Evolutionary conservation across 1,140 invertebrate genomes (phyloP).

Genomic region (Drosophila carrolli): DNA sequence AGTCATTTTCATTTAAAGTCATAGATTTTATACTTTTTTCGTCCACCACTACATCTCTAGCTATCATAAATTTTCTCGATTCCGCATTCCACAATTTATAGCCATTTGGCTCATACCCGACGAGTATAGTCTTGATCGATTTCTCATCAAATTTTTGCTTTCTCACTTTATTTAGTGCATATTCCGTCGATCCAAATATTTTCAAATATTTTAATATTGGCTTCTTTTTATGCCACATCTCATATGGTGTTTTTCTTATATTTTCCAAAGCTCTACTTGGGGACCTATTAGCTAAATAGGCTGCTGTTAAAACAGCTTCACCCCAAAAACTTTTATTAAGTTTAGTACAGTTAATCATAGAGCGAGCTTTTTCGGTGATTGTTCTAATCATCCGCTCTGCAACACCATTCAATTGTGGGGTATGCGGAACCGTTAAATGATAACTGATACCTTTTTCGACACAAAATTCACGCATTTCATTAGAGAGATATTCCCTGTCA

Average conservation of each 20-base stretch:
- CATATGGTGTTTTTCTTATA: not conserved
- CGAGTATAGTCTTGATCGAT: not conserved
- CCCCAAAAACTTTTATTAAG: not conserved
- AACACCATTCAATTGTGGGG: not conserved
- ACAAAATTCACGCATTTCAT: not conserved
- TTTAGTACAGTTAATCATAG: not conserved
- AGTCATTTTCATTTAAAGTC: not conserved
- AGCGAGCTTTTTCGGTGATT: not conserved
- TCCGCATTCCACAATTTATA: not conserved
- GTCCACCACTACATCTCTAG: not conserved
- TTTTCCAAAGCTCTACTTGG: not conserved
- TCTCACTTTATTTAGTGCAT: no score
- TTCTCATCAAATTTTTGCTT: not conserved
- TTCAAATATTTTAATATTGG: no score
- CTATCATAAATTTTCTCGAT: not conserved
- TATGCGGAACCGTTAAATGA: no score
- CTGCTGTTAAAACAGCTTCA: not conserved
- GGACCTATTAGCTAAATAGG: not conserved
- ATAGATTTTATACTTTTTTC: not conserved
- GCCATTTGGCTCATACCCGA: constrained; percentile 1
- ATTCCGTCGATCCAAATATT: no score
- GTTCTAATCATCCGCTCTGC: not conserved
- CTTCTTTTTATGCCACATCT: not conserved
- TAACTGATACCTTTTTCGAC: not conserved
- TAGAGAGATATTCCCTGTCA: no score